Evolutionary conservation across 2,113 vertebrate genomes (phyloP), one percentile per base, ranked within the genome.

Genomic region (Thamnophis sirtalis): DNA sequence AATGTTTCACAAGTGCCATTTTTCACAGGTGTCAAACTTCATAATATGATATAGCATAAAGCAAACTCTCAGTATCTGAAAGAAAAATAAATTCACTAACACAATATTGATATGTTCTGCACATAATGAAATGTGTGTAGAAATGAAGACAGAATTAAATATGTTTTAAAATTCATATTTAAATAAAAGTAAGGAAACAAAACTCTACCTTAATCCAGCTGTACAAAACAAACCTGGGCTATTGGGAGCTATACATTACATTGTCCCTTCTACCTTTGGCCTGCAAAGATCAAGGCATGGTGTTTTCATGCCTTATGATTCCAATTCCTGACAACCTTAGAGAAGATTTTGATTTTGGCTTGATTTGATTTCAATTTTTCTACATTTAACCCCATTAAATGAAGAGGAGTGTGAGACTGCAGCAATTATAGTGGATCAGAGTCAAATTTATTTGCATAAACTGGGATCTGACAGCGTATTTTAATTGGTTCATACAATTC

Each of bases 381-480:
- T 93, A 84, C 94, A 94, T 91, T 58, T 10, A 92, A 50, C 85
- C 56, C 55, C 88, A 48, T 54, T 84, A 91, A 94, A 84, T 50
- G 33, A 92, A 90, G 86, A 90, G 54, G 91, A 93, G 91, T 93
- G 38, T 55, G 15, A 54, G 54, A 24, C 60, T 86, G 48, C 50
- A 9, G 24, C 94, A 89, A 92, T 95, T 93, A 89, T 33, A 89
- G 33, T 90, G 49, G 80, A 63, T 38, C 21, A 63, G 94, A 90
- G 93, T 94, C 91, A 92, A 92, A 89, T 48, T 90, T 84, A 73
- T 89, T 89, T 95, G 60, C 54, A 33, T 92, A 87, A 91, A 50
- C 63, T 58, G 89, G 84, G 86, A 49, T 54, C 49, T 87, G 87
- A 7, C 85, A 85, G 28, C 38, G 38, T 58, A 51, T 86, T 55